Evolutionary conservation across 2,888 invertebrate genomes (phyloP), one percentile per base, ranked within the genome.

Genomic region (Cerastis leucographa): DNA sequence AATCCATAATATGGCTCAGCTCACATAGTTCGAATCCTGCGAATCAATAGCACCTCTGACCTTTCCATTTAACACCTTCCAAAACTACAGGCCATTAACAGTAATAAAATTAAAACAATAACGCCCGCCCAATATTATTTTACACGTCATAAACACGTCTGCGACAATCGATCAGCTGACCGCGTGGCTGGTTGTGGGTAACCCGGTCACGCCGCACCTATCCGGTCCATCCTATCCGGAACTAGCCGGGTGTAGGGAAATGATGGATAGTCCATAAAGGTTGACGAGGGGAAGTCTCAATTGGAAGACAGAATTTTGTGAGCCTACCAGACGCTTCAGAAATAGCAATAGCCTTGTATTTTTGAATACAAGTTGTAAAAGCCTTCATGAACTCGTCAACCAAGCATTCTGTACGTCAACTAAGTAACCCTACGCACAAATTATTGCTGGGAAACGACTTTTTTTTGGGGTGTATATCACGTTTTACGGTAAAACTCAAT

Each of bases 141-240:
- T 73, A 71, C 73, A 82, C 78, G 54, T 76, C 70, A 83, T 84
- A 81, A 80, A 83, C 80, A 25, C 35, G 54, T 17, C 35, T 80
- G 78, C 85, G 80, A 69, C 72, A 85, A 87, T 86, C 88, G 88
- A 87, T 85, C 78, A 80, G 72, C 66, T 71, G 76, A 76, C 90
- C 90, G 90, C 90, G 89, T 49, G 78, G 42, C 40, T n/a, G 40
- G n/a, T 46, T 35, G n/a, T 4, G 78, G 71, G 67, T 93, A 90
- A 93, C 92, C 91, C 88, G 90, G 85, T 91, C 91, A 84, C 78
- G 87, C 77, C 91, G 83, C 90, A 75, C 91, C 88, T 64, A 64
- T 14, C 83, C 71, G 85, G 86, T 75, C 82, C 69, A 67, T 85
- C 80, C 78, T 77, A 78, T 85, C 87, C 81, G 66, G 59, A 59